These are phyloP conservation scores for Hyles euphorbiae DNA, from an alignment of 1,140 invertebrate species.

Conservation along the genomic window DNA sequence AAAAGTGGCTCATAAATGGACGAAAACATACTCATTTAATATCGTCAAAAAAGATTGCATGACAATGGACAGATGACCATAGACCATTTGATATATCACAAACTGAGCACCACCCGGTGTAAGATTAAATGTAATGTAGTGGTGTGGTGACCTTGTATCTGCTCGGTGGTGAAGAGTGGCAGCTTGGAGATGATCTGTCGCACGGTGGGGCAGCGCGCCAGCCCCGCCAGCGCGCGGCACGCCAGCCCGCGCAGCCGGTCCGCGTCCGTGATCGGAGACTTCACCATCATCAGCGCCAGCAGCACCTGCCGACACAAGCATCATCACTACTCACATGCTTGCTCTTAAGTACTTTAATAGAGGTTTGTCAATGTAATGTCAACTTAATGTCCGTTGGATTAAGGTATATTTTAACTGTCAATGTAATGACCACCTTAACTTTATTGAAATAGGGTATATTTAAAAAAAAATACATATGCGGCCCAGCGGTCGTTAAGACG, in stretches of 20 bases:
- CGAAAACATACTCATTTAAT: no score
- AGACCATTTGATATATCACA: no score
- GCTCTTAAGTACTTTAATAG: no score
- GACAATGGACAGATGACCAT: no score
- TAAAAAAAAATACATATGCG: neutral
- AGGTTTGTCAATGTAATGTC: neutral
- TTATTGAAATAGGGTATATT: neutral
- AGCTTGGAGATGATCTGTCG: slow-evolving; percentile 97
- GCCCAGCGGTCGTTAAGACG: no score
- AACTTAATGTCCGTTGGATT: neutral
- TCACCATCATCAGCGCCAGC: slow-evolving; percentile 90
- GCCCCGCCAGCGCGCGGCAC: slow-evolving; percentile 92
- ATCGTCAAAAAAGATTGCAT: no score
- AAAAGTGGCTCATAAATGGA: no score
- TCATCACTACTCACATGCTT: neutral
- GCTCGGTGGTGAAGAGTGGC: slow-evolving; percentile 94
- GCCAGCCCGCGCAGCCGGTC: slow-evolving; percentile 94
- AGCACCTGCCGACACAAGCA: slow-evolving; percentile 74
- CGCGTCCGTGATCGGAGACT: slow-evolving; percentile 97
- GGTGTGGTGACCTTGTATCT: slow-evolving; percentile 85
- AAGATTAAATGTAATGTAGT: no score
- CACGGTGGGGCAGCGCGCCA: slow-evolving; percentile 93
- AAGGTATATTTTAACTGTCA: no score
- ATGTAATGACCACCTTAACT: no score
- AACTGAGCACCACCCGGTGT: no score